Conservation (phyloP, 23 tunicate species). For the Phallusia fumigata region DNA sequence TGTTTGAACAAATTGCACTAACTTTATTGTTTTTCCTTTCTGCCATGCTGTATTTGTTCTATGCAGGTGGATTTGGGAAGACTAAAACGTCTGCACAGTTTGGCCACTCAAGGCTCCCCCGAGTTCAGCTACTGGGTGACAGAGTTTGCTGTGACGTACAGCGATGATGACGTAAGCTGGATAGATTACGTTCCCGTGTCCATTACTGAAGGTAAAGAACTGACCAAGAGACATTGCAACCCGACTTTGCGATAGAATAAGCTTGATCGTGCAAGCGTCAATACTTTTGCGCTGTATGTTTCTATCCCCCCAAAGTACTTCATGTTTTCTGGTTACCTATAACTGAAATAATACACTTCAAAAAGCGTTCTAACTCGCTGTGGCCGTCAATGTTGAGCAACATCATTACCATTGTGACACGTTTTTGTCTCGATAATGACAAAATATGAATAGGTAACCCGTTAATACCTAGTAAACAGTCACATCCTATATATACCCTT, state of each 20-base stretch:
- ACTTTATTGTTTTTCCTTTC: too few relatives aligned
- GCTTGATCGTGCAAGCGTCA: too few relatives aligned
- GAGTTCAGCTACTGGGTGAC: slow-evolving; percentile 22
- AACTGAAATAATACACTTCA: neutral
- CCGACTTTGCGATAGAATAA: neutral
- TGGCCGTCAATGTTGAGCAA: neutral
- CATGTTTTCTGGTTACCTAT: too few relatives aligned
- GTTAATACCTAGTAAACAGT: neutral
- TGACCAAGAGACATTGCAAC: neutral
- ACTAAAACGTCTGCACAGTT: neutral
- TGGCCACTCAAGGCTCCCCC: slow-evolving; percentile 24
- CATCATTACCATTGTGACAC: too few relatives aligned
- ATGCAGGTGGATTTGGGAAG: slow-evolving; percentile 27
- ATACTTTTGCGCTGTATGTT: too few relatives aligned
- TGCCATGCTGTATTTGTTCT: neutral
- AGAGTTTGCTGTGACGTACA: slow-evolving; percentile 6
- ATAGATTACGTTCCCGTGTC: neutral
- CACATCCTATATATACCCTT: neutral
- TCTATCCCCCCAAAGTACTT: too few relatives aligned
- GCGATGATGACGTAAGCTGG: slow-evolving; percentile 25
- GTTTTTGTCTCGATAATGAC: too few relatives aligned
- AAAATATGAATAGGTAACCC: too few relatives aligned
- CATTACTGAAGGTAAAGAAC: neutral
- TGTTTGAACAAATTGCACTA: too few relatives aligned
- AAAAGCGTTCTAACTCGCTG: neutral